Evolutionary conservation across 2,888 invertebrate species (phyloP).

Genomic region (Linhomoeus sp.): DNA sequence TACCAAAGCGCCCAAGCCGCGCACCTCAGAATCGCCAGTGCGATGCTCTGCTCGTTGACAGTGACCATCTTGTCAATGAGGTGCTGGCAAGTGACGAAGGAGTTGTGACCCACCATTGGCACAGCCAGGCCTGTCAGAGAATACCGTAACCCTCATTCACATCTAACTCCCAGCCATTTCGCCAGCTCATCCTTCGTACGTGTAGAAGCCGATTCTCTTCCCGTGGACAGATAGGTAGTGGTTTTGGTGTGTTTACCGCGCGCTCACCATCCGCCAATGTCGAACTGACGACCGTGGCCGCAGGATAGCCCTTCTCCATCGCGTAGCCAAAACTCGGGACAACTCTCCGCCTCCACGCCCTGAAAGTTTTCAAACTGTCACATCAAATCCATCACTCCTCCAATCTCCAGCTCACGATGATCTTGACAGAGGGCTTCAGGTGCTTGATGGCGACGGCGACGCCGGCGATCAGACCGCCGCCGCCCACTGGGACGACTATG

Average conservation of each 20-base stretch:
- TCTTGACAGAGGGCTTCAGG: slow-evolving; percentile 54
- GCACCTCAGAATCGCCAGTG: slow-evolving; percentile 59
- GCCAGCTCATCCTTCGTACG: too few species aligned
- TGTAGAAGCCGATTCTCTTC: too few species aligned
- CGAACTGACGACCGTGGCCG: slow-evolving; percentile 45
- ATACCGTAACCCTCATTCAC: too few species aligned
- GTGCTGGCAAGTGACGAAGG: not conserved
- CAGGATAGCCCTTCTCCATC: slow-evolving; percentile 46
- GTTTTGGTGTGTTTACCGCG: too few species aligned
- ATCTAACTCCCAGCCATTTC: too few species aligned
- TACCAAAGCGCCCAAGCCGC: too few species aligned
- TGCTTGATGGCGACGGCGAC: slow-evolving; percentile 70
- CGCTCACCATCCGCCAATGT: slow-evolving; percentile 74
- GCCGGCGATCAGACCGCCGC: slow-evolving; percentile 78
- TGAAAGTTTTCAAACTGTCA: slow-evolving; percentile 13
- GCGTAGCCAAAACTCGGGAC: slow-evolving; percentile 63
- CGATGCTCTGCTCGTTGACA: slow-evolving; percentile 46
- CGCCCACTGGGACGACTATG: slow-evolving; percentile 73
- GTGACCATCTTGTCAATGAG: not conserved
- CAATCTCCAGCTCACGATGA: slow-evolving; percentile 71
- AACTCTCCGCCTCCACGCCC: slow-evolving; percentile 77
- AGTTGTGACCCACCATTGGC: not conserved
- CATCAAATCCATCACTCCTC: too few species aligned
- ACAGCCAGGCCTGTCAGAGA: too few species aligned
- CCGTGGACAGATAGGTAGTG: too few species aligned